Base-by-base conservation (phyloP, 2,113 vertebrate genomes). In the Hypanus sabinus region DNA sequence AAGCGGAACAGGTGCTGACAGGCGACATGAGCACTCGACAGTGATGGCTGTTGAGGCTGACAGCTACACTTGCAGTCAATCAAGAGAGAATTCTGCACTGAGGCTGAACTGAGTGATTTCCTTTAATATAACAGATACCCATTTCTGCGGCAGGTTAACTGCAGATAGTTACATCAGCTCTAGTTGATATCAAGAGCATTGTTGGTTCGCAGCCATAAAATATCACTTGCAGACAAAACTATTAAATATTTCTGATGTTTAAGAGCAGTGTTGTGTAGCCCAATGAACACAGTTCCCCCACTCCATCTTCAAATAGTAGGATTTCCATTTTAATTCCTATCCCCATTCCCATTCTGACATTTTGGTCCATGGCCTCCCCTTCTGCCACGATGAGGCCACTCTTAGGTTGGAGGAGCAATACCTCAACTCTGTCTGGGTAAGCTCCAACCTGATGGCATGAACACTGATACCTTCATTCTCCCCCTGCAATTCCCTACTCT, bases 1-100 rank as follows among this genome's bases (percentile, higher is more conserved):
- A 97, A 98, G 98, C 97, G 98, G 98, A 99, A 99, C 98, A 96
- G 97, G 98, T 97, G 96, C 97, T 99, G 98, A 98, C 98, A 98
- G 98, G 97, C 97, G 97, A 98, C 98, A 98, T 96, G 96, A 95
- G 97, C 96, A 96, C 97, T 97, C 97, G 97, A 98, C 97, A 97
- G 98, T 97, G 97, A 98, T 96, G 98, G 96, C 97, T 97, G 97
- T 97, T 97, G 10, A 94, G 97, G 96, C 97, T 98, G 98, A 99
- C 98, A 98, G 98, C 97, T 96, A 97, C 97, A 96, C 96, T 96
- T 96, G 97, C 98, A 97, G 98, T 98, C 98, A 98, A 97, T 99
- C 98, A 98, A 96, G 96, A 95, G 96, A 95, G 94, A 1, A 95
- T 96, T 97, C 94, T 30, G 96, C 94, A 94, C 95, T 95, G 96